phyloP scores from a whole-genome alignment of 2,797 vertebrate species.

The Sebastiscus albofasciatus region DNA sequence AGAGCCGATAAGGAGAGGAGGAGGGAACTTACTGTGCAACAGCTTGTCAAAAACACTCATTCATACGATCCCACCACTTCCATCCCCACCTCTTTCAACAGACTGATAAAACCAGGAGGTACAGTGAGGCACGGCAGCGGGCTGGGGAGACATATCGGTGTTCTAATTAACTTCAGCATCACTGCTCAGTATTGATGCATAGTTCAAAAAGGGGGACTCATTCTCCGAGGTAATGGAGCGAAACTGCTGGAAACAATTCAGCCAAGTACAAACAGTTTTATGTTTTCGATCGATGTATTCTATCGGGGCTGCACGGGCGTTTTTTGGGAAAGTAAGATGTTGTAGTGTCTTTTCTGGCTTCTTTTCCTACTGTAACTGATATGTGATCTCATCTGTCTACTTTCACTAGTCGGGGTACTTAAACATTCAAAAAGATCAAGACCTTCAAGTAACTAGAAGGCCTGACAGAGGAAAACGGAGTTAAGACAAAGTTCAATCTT shows the following conservation, averaged over 20 bases:
- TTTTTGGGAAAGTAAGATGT: background rate
- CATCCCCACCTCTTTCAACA: background rate
- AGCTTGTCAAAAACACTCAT: conserved; percentile 31
- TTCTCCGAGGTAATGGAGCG: conserved; percentile 43
- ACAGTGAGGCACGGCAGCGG: conserved; percentile 20
- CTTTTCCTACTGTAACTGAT: background rate
- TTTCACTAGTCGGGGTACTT: background rate
- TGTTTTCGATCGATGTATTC: background rate
- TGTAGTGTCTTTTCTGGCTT: conserved; percentile 1
- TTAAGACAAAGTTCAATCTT: background rate
- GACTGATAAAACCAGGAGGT: conserved; percentile 14
- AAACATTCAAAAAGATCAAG: conserved; percentile 19
- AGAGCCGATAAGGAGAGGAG: conserved; percentile 8
- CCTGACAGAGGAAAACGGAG: background rate
- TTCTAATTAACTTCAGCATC: conserved; percentile 34
- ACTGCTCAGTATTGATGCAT: conserved; percentile 39
- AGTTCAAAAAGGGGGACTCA: conserved; percentile 30
- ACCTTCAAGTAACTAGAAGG: background rate
- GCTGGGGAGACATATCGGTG: background rate
- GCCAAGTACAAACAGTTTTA: conserved; percentile 6
- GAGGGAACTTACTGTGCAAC: conserved; percentile 32
- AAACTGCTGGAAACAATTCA: conserved; percentile 30
- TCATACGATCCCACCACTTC: conserved; percentile 1
- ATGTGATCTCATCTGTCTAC: background rate
- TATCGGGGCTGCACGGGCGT: background rate